Base-by-base conservation (phyloP, 2,888 invertebrate species). In the Xestia sexstrigata region DNA sequence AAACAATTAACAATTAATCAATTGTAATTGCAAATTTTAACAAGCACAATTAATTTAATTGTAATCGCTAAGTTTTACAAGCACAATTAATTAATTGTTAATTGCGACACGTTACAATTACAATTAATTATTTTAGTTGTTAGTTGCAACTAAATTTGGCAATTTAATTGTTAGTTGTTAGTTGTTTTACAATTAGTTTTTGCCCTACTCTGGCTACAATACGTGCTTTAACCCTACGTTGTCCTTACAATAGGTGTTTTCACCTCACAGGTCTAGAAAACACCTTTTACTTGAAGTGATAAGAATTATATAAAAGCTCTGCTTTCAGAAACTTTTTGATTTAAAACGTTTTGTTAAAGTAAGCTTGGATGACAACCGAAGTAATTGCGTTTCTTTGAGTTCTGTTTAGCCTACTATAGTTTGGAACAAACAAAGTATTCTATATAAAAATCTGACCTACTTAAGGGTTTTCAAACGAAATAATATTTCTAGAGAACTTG, bases 401-500 rank as follows among this genome's bases (percentile, higher is more conserved):
- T 71, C 47, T 77, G 42, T 72, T 72, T 70, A 80, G 49, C 26
- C 20, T 23, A 47, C 4, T 62, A 76, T 20, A 83, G 17, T 42
- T 67, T 23, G 30, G 67, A 62, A 79, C n/a, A 81, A 63, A 76
- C 68, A 80, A 67, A 70, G 69, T 45, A 55, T 70, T 71, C n/a
- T 52, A 65, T n/a, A 67, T 35, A 58, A 69, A 26, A 73, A 39
- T 70, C 63, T 79, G 84, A 72, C 87, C 87, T 79, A 84, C 80
- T 79, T 85, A 82, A 89, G 76, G 81, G 55, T 47, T 69, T 71
- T 71, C 68, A 76, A 79, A 83, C 74, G 52, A 72, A 73, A 74
- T 69, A 58, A 69, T 78, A 77, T 77, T 68, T 78, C 73, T 76
- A 67, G 68, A 30, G 62, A 76, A 77, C 67, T 88, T 89, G 89